Evolutionary conservation across 2,888 invertebrate genomes (phyloP).

Genomic region (Microctonus hyperodae): DNA sequence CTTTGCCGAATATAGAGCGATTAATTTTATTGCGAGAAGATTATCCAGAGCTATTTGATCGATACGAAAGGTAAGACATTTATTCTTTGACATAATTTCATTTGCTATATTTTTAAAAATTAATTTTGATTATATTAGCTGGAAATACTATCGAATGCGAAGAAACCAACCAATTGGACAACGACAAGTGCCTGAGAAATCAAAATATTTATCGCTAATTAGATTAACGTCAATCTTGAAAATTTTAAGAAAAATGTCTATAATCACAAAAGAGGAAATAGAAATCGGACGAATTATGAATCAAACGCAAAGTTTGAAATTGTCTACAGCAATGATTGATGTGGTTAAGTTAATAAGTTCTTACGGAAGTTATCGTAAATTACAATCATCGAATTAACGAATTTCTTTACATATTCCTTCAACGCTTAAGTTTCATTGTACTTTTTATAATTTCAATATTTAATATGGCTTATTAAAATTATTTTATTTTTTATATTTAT

Average conservation of each 20-base stretch:
- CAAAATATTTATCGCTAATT: neutral
- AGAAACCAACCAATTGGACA: neutral
- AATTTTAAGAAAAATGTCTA: neutral
- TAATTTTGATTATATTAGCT: neutral
- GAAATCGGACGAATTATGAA: neutral
- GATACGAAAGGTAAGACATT: neutral
- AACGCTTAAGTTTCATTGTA: neutral
- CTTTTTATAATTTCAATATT: too few species aligned
- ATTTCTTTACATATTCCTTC: neutral
- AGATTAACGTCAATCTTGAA: neutral
- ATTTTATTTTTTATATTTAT: too few species aligned
- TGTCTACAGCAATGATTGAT: neutral
- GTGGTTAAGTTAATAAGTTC: neutral
- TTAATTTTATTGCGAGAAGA: conserved; percentile 38
- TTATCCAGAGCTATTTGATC: conserved; percentile 38
- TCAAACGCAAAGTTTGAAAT: too few species aligned
- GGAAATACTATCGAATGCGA: neutral
- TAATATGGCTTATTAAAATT: too few species aligned
- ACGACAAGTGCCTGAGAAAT: neutral
- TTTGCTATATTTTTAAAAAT: neutral
- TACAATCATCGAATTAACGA: neutral
- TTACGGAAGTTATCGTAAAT: neutral
- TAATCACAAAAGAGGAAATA: neutral
- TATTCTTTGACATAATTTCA: neutral
- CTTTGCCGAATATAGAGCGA: conserved; percentile 31